phyloP scores from a whole-genome alignment of 2,888 invertebrate genomes.

The Idaea aversata region DNA sequence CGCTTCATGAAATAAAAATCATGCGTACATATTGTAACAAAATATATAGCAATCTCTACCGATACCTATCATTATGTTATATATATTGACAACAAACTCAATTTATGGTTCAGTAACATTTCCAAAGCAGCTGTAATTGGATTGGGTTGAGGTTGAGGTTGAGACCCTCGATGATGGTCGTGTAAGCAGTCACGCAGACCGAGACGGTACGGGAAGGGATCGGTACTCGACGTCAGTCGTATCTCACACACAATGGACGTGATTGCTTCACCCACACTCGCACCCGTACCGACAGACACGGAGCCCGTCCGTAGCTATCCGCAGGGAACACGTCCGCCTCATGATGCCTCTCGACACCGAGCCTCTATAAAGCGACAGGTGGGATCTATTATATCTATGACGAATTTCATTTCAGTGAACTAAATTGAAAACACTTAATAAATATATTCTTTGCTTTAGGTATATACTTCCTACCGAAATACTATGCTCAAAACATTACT shows the following conservation, averaged over 20 bases:
- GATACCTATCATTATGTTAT: no score
- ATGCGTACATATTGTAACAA: no score
- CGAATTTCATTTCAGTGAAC: no score
- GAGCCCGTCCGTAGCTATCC: not conserved
- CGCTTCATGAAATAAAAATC: no score
- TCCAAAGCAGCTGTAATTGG: not conserved
- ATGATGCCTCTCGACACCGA: not conserved
- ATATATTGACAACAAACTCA: not conserved
- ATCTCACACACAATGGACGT: conserved; percentile 2
- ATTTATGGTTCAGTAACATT: not conserved
- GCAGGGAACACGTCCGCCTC: not conserved
- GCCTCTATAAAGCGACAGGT: not conserved
- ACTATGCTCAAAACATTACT: no score
- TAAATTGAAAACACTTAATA: no score
- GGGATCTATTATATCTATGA: no score
- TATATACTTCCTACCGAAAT: no score
- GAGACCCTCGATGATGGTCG: not conserved
- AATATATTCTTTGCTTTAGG: no score
- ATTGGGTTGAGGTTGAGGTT: not conserved
- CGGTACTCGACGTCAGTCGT: no score
- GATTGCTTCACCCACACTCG: not conserved
- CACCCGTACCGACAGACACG: not conserved
- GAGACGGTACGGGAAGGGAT: not conserved
- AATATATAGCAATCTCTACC: no score
- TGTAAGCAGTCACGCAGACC: not conserved